A percentile compares a stretch with the other conserved stretches of the same genome.
Conservation (phyloP, 2,888 invertebrate species). For the Papilio gigon region DNA sequence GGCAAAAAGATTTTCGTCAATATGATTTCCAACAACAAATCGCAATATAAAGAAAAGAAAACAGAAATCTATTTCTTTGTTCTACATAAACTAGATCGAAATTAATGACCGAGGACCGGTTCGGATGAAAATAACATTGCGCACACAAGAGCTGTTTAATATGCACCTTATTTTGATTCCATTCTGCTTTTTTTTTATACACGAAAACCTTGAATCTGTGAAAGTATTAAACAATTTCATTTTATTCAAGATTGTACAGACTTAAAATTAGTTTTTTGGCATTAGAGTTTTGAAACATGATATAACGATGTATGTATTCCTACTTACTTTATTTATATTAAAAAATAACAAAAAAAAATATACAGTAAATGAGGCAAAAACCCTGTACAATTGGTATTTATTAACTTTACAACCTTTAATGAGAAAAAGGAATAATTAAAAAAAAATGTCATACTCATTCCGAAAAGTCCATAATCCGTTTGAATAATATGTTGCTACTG, state of each 20-base stretch:
- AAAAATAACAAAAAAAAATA: not conserved
- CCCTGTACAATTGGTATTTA: no score
- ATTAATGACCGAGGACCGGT: conserved; percentile 15
- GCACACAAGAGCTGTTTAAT: conserved; percentile 1
- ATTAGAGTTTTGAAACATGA: not conserved
- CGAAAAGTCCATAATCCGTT: no score
- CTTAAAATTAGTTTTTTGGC: not conserved
- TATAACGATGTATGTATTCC: not conserved
- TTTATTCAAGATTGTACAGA: not conserved
- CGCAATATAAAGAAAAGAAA: not conserved
- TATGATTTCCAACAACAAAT: not conserved
- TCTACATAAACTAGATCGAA: conserved; percentile 14
- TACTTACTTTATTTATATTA: not conserved
- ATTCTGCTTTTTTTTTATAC: not conserved
- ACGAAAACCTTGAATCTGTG: not conserved
- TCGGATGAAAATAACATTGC: conserved; percentile 8
- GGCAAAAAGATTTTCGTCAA: not conserved
- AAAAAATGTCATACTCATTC: no score
- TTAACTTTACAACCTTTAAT: no score
- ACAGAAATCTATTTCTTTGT: conserved; percentile 2
- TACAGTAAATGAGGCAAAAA: no score
- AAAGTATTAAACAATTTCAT: not conserved
- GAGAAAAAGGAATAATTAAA: no score
- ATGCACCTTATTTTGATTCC: not conserved
- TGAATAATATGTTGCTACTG: no score